Evolutionary conservation across 2,888 invertebrate genomes (phyloP), one percentile per base, ranked within the genome.

Genomic region (Carpatolechia fugitivella): DNA sequence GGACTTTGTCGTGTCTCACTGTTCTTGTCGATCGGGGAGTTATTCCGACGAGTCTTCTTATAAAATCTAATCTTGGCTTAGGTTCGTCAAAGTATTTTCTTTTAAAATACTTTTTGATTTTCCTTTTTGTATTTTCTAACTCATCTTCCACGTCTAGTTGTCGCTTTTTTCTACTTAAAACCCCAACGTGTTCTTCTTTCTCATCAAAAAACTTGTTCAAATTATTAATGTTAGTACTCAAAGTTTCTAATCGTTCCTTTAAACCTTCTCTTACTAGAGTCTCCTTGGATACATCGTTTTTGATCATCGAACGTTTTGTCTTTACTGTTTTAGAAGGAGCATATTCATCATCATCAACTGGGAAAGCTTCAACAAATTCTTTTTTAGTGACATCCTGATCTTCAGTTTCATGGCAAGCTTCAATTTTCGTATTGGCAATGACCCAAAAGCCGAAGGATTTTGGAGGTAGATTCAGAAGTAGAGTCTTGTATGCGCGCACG

Each of bases 401-500:
- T 30, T 66, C 52, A n/a, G 55, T 41, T 11, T 78, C 69, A 29
- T 71, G 67, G 60, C 94, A 94, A 14, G 92, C 91, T 51, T 92
- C 87, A 20, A 93, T 80, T 69, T 93, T 91, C 0, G 94, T 92
- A 52, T 91, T 91, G 0, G 95, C 93, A 10, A 96, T 72, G 0
- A 95, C 93, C 93, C 95, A 95, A 75, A 96, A 96, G 0, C 93
- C 94, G 46, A 96, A 92, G 0, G 94, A 93, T 66, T 92, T 91
- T 0, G 93, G 86, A 1, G 95, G 94, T 2, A 95, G 71, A 46
- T 89, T 89, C 13, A 95, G 73, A 6, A 91, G 80, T 2, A 94
- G 65, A 0, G 91, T 87, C 66, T 90, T 86, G 56, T 88, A 90
- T 5, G 91, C 88, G 55, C 91, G 75, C 14, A 91, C 90, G 1